Evolutionary conservation across 2,888 invertebrate species (phyloP), one percentile per base, ranked within the genome.

Genomic region (Lepidochrysops patricia): DNA sequence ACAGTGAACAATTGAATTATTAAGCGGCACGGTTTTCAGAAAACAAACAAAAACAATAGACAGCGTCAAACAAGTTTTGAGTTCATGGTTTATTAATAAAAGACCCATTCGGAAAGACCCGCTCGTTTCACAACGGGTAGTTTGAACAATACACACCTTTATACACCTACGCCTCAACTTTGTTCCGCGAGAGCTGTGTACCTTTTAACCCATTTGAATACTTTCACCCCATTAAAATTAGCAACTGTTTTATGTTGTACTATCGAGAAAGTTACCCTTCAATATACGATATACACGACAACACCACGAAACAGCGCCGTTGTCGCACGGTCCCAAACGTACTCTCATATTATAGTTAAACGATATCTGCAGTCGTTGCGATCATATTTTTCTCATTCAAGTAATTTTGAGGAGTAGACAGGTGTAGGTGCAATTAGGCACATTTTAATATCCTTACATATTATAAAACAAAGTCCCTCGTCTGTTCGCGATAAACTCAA

Each of bases 41-140:
- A 26, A 52, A 13, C 52, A 52, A 52, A 52, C 52, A 52, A 52
- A 52, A 13, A 27, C 52, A 52, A 27, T 27, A 52, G 26, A 52
- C 27, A 52, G 52, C 27, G 13, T 27, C 13, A 52, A 27, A 52
- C 15, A 26, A n/a, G 25, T 27, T 52, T n/a, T 15, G 26, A 52
- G 52, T 26, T 52, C 52, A 13, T 52, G 15, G 27, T 27, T 52
- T 26, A 52, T 52, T 26, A 52, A 52, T 52, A 52, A 52, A 52
- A 52, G 15, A 27, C 52, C 27, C 27, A 26, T 27, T 26, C 50
- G 50, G 27, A 52, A 27, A 26, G 15, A 15, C 50, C 50, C 27
- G 27, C 15, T 13, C 13, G 13, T n/a, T 52, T 52, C 50, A 9
- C 43, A 43, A 7, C 43, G 9, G 19, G 43, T 43, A 43, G 43